Evolutionary conservation across 1,140 invertebrate species (phyloP), one percentile per base, ranked within the genome.

Genomic region (Microvelia longipes): DNA sequence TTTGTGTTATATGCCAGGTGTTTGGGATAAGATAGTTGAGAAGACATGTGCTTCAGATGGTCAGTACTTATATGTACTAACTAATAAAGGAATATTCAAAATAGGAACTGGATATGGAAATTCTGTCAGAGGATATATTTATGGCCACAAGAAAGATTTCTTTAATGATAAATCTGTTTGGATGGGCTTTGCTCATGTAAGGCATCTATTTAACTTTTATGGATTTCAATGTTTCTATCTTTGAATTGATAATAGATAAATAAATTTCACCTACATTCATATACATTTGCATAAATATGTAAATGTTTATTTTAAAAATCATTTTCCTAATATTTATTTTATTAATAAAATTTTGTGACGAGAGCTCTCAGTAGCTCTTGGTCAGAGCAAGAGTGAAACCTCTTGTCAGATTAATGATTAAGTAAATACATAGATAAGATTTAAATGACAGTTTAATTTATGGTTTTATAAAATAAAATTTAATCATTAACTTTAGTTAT

Each of bases 21-120:
- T n/a, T 28, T 11, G n/a, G 62, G 29, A 26, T 28, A 64, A 30
- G 1, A 15, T 67, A 19, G 60, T 30, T 27, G 65, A 72, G 19
- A 72, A 72, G 69, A 67, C 88, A 72, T 84, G 93, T 76, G 89
- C 87, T 2, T 92, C 90, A 76, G 94, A 97, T 82, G 94, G 95
- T 27, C 86, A 88, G 73, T 94, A 88, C 79, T 81, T 98, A 28
- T 97, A 94, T 80, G 79, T 97, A 1, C 87, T 89, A 76, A 89
- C 86, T 74, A 85, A 87, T 0, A 88, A 85, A 75, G 89, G 92
- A 11, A 81, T 96, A 65, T 83, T 91, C 30, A 96, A 97, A 83
- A 87, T 98, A 74, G 94, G 94, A 5, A 93, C 93, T 73, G 94
- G 95, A 25, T 96, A 93, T 80, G 89, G 90, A 60, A 91, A 90